Base-by-base conservation (phyloP, 2,113 vertebrate species). In the Megaleporinus macrocephalus region DNA sequence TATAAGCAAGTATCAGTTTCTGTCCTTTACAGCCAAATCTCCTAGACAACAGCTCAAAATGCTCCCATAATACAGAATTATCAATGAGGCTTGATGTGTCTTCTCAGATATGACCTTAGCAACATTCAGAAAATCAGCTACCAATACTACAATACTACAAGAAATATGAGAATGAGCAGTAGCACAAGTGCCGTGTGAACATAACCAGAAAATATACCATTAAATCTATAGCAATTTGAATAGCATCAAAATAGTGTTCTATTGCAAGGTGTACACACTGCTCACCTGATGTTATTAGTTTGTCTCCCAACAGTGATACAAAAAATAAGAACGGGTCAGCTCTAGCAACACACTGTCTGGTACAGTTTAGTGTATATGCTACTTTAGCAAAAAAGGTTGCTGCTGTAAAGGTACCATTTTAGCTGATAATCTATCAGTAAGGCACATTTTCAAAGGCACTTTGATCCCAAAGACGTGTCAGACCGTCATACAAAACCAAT, bases 401-500 rank as follows among this genome's bases (percentile, higher is more conserved):
- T 36, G n/a, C 36, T 44, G 66, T 44, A 70, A 70, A 70, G 9
- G 12, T 10, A 70, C 22, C 9, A 11, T n/a, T 70, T 68, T 36
- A 20, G 65, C 29, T 68, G 65, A 68, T 68, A 24, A 27, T 41
- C 27, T 13, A 24, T 14, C 12, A 24, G 18, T 66, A 74, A 66
- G 62, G 79, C 44, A 81, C 59, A 61, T 74, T 65, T 16, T 26
- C 16, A 53, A 73, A 80, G 78, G 78, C 78, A 71, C 77, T 70
- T 80, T 30, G 53, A 49, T 62, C 51, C 77, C 68, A 27, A 74
- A 0, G 24, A 14, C 53, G 5, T 55, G n/a, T 61, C 12, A 47
- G n/a, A 44, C 9, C 10, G n/a, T 24, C 41, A 33, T 24, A 49
- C 5, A 49, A 71, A 47, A 71, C 24, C 0, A 44, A 33, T 10